These are phyloP conservation scores for Tricholaema leucomelas DNA, from an alignment of 2,113 vertebrate species.

Conservation along the genomic window DNA sequence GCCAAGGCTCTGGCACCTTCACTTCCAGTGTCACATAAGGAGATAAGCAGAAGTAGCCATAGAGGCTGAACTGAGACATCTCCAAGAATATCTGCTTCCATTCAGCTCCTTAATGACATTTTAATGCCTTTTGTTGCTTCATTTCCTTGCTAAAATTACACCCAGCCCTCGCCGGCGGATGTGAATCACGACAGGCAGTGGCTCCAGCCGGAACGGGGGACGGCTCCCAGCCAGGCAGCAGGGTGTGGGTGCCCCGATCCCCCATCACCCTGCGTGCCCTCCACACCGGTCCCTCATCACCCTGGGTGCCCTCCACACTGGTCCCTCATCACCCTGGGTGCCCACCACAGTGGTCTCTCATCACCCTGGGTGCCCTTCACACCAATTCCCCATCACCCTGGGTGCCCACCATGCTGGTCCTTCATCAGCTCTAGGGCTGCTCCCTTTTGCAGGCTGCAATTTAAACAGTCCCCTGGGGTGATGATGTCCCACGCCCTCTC, in stretches of 20 bases:
- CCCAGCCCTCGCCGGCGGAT: not conserved
- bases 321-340: not conserved
- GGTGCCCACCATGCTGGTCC: not conserved
- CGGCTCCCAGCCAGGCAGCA: not conserved
- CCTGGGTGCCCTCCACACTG: not conserved
- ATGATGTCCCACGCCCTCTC: too few species aligned
- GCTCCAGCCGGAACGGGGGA: not conserved
- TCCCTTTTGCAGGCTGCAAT: not conserved
- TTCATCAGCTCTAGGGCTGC: too few species aligned
- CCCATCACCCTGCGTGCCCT: not conserved
- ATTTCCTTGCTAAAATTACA: constrained; percentile 57
- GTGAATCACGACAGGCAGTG: accelerated
- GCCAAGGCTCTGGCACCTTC: not conserved
- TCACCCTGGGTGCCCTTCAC: not conserved
- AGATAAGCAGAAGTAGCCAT: not conserved
- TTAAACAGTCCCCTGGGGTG: not conserved
- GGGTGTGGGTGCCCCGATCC: not conserved
- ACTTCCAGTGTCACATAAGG: not conserved
- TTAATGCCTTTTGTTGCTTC: constrained; percentile 49
- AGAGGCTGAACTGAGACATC: not conserved
- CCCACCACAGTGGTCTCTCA: not conserved
- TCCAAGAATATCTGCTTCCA: not conserved
- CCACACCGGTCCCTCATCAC: too few species aligned
- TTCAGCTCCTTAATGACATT: constrained; percentile 20
- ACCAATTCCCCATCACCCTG: too few species aligned